Evolutionary conservation across 2,113 vertebrate species (phyloP).

Genomic region (Limnothrissa miodon): DNA sequence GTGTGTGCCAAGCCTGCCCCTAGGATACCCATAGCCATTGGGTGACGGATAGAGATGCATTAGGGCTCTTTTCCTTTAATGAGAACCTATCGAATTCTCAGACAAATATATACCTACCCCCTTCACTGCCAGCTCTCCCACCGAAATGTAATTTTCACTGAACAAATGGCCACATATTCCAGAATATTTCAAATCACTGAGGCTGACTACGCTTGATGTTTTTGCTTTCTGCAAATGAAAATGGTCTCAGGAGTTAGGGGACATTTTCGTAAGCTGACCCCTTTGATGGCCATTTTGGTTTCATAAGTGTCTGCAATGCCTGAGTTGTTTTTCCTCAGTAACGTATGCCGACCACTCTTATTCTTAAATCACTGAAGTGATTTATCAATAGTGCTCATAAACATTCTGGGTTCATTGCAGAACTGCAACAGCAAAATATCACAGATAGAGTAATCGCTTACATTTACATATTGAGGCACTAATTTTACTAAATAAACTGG

Average conservation of each 20-base stretch:
- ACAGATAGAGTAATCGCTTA: not conserved
- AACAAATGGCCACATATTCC: constrained; percentile 13
- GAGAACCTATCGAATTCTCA: constrained; percentile 37
- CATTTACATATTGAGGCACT: not conserved
- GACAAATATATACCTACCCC: constrained; percentile 26
- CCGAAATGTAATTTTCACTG: constrained; percentile 28
- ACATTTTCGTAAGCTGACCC: not conserved
- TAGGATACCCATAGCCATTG: not conserved
- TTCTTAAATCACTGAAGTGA: not conserved
- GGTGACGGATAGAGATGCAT: constrained; percentile 33
- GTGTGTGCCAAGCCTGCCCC: not conserved
- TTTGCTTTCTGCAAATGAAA: not conserved
- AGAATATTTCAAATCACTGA: not conserved
- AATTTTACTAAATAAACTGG: not conserved
- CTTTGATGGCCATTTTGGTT: not conserved
- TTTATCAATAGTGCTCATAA: not conserved
- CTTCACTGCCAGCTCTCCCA: constrained; percentile 21
- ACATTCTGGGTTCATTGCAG: not conserved
- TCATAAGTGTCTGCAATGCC: not conserved
- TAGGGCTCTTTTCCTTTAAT: constrained; percentile 46
- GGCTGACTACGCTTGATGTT: not conserved
- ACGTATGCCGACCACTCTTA: not conserved
- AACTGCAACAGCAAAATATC: not conserved
- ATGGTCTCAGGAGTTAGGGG: not conserved
- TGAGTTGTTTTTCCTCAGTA: not conserved